Percentiles rank a stretch among this genome's conserved stretches.
phyloP scores from a whole-genome alignment of 2,888 invertebrate species.

The Trichopria drosophilae region DNA sequence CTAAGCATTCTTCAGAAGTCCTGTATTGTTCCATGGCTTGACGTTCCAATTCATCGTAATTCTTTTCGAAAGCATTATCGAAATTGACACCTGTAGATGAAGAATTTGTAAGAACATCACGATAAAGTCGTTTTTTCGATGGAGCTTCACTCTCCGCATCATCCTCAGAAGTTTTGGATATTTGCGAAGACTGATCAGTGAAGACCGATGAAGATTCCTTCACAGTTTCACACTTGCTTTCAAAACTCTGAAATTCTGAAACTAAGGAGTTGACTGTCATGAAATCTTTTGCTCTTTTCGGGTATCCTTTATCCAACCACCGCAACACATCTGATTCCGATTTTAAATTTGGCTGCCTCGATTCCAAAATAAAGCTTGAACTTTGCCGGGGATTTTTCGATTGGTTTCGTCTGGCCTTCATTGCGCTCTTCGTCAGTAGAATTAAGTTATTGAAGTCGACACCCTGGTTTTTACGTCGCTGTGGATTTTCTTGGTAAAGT shows the following conservation, averaged over 20 bases:
- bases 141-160: too few relatives aligned
- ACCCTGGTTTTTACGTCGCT: constrained; percentile 46
- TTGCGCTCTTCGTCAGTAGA: constrained; percentile 50
- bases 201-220: too few relatives aligned
- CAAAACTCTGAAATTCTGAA: constrained; percentile 36
- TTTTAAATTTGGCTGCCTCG: constrained; percentile 40
- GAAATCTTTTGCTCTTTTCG: constrained; percentile 39
- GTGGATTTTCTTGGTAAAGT: constrained; percentile 44
- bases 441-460: constrained; percentile 55
- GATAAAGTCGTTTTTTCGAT: constrained; percentile 61
- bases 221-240: constrained; percentile 31
- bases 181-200: too few relatives aligned
- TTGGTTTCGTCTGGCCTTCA: constrained; percentile 46
- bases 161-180: constrained; percentile 9
- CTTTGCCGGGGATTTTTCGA: constrained; percentile 41
- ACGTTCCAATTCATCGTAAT: constrained; percentile 64
- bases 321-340: constrained; percentile 37
- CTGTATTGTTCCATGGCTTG: constrained; percentile 71
- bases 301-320: constrained; percentile 42
- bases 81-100: constrained; percentile 33
- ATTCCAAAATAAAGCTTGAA: constrained; percentile 38
- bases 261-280: constrained; percentile 36
- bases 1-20: constrained; percentile 51
- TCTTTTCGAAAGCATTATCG: constrained; percentile 44
- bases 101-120: constrained; percentile 61